These are phyloP conservation scores for Antennarius striatus DNA, from an alignment of 2,113 vertebrate species.

Conservation along the genomic window DNA sequence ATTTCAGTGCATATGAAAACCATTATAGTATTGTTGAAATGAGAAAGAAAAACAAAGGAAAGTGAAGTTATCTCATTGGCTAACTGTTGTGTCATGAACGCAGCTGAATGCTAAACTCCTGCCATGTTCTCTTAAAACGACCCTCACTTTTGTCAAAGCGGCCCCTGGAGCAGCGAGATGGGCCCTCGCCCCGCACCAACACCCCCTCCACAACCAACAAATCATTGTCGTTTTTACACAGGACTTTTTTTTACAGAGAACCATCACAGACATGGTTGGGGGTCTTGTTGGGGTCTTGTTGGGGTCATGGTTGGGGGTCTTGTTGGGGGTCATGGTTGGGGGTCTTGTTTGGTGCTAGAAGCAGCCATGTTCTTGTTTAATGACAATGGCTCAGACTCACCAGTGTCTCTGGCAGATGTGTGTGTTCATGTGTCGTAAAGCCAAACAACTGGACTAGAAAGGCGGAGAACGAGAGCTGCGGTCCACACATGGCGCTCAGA, in stretches of 20 bases:
- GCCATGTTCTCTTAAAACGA: neutral
- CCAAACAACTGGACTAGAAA: slow-evolving; percentile 37
- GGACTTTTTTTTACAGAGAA: slow-evolving; percentile 32
- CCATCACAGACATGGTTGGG: slow-evolving; percentile 5
- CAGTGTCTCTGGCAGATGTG: slow-evolving; percentile 47
- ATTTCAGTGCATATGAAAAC: too few species aligned
- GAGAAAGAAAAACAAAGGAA: too few species aligned
- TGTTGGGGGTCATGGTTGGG: neutral
- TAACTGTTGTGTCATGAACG: too few species aligned
- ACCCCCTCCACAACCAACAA: slow-evolving; percentile 19
- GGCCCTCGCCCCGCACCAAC: neutral
- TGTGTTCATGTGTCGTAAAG: slow-evolving; percentile 50
- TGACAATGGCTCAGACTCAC: slow-evolving; percentile 46
- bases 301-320: neutral
- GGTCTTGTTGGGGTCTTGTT: neutral
- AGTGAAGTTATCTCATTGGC: too few species aligned
- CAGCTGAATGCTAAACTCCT: too few species aligned
- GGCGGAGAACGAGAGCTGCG: slow-evolving; percentile 31
- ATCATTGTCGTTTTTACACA: slow-evolving; percentile 21
- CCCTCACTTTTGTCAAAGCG: neutral
- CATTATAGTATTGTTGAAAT: too few species aligned
- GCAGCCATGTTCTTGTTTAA: slow-evolving; percentile 55
- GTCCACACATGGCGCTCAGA: slow-evolving; percentile 69
- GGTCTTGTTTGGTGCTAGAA: slow-evolving; percentile 3
- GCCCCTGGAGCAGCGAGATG: neutral